Conservation (phyloP, 2,797 vertebrate genomes). For the Graptemys geographica region DNA sequence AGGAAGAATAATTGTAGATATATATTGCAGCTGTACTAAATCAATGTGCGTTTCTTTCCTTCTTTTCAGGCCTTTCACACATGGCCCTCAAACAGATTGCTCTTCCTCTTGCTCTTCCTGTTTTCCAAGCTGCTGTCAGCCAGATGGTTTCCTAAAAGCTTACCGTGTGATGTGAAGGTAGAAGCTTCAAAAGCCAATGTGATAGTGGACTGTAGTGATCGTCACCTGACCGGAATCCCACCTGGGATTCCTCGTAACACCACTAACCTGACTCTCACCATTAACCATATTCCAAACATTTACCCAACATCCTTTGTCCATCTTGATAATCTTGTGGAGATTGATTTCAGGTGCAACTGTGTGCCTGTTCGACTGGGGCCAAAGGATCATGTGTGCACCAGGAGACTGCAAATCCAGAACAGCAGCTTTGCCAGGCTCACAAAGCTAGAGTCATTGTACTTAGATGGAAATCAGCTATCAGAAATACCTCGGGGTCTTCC, state of each 20-base stretch:
- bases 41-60: conserved; percentile 4
- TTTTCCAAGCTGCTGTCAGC: conserved; percentile 69
- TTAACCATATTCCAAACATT: conserved; percentile 90
- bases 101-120: conserved; percentile 74
- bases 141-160: conserved; percentile 89
- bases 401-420: conserved; percentile 77
- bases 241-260: conserved; percentile 87
- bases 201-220: conserved; percentile 90
- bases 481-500: conserved; percentile 90
- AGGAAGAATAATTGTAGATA: background rate
- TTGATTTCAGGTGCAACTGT: conserved; percentile 96
- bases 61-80: conserved; percentile 67
- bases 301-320: conserved; percentile 83
- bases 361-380: conserved; percentile 90
- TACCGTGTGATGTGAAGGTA: conserved; percentile 89
- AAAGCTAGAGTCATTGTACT: conserved; percentile 88
- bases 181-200: conserved; percentile 68
- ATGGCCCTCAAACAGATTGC: conserved; percentile 46
- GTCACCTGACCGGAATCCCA: conserved; percentile 84
- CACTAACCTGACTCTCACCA: conserved; percentile 94
- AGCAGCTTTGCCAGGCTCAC: conserved; percentile 84
- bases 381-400: conserved; percentile 86
- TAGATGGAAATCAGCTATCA: conserved; percentile 92
- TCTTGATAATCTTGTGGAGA: conserved; percentile 88
- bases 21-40: background rate